Percentiles rank a stretch among this genome's conserved stretches.
Evolutionary conservation across 1,140 invertebrate species (phyloP).

Genomic region (Drosophila suzukii): DNA sequence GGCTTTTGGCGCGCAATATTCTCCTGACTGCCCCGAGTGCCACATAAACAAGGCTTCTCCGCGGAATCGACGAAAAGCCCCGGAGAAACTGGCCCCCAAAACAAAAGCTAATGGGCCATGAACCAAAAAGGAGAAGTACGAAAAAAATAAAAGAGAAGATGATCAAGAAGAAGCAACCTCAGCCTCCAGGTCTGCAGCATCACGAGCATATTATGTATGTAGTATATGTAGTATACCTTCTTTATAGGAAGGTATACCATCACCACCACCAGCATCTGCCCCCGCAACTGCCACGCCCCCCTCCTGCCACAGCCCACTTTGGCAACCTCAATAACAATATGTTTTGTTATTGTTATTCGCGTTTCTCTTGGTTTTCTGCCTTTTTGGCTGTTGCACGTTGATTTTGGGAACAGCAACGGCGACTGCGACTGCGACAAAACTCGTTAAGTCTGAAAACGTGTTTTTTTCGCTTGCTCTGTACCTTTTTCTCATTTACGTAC

Average conservation of each 20-base stretch:
- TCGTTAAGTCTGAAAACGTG: conserved; percentile 72
- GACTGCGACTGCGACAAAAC: conserved; percentile 42
- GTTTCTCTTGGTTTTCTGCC: conserved; percentile 53
- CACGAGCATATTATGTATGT: conserved; percentile 9
- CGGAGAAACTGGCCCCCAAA: conserved; percentile 47
- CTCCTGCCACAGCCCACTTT: neutral
- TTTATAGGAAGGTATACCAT: neutral
- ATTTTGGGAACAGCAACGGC: conserved; percentile 43
- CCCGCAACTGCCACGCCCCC: conserved; percentile 2
- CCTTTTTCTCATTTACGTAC: conserved; percentile 33
- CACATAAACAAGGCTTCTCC: conserved; percentile 55
- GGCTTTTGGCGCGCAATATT: conserved; percentile 68
- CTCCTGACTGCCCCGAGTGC: conserved; percentile 68
- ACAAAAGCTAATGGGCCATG: conserved; percentile 69
- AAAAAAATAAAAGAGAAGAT: conserved; percentile 14
- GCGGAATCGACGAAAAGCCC: conserved; percentile 2
- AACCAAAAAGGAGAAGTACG: conserved; percentile 36
- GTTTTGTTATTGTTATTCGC: conserved; percentile 48
- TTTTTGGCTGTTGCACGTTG: conserved; percentile 69
- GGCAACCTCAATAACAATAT: conserved; percentile 74
- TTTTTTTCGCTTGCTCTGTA: conserved; percentile 56
- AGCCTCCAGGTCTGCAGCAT: conserved; percentile 41
- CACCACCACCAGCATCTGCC: conserved; percentile 5
- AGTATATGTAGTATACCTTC: neutral
- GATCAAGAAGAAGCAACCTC: conserved; percentile 17